Evolutionary conservation across 2,113 vertebrate genomes (phyloP).

Genomic region (Vulpes lagopus): DNA sequence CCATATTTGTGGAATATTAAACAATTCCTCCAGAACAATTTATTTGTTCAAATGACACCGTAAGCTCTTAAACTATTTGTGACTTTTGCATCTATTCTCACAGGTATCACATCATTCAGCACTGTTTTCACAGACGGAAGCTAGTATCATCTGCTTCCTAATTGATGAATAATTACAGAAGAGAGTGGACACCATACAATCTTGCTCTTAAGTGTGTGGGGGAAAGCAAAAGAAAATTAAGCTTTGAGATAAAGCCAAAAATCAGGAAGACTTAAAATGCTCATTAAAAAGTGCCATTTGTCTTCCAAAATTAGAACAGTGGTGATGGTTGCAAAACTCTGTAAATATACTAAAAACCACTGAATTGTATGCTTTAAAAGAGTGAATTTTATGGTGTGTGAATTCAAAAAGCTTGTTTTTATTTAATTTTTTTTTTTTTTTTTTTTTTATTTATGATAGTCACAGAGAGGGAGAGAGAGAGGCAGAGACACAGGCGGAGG

Average conservation of each 20-base stretch:
- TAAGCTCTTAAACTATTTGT: conserved; percentile 42
- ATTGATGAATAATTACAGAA: conserved; percentile 80
- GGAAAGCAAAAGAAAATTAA: conserved; percentile 59
- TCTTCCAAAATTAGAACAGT: conserved; percentile 44
- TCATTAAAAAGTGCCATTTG: conserved; percentile 33
- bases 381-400: background rate
- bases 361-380: background rate
- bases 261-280: conserved; percentile 14
- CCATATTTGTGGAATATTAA: conserved; percentile 21
- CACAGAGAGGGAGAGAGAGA: no score
- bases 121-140: conserved; percentile 74
- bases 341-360: background rate
- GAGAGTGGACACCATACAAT: conserved; percentile 56
- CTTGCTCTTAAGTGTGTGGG: conserved; percentile 55
- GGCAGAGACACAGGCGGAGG: no score
- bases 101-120: conserved; percentile 64
- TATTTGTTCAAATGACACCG: conserved; percentile 15
- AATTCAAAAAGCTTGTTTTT: conserved; percentile 6
- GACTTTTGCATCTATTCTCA: conserved; percentile 60
- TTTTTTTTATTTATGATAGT: no score
- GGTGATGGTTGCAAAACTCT: background rate
- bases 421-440: no score
- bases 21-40: conserved; percentile 1
- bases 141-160: conserved; percentile 84
- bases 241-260: conserved; percentile 50